Evolutionary conservation across 1,140 invertebrate genomes (phyloP).

Genomic region (Macrobrachium rosenbergii): DNA sequence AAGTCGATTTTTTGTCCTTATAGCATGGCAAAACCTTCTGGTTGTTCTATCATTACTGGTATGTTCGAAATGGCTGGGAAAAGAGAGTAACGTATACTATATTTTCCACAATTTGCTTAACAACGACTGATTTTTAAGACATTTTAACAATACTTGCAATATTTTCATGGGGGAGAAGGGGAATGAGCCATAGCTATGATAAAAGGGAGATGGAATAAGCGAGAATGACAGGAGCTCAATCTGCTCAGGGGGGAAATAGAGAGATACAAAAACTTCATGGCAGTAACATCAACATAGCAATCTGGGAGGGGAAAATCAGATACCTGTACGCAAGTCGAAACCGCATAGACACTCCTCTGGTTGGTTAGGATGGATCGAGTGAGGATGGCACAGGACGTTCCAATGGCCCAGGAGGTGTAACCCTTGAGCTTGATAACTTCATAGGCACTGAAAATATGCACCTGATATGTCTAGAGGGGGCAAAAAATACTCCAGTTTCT

Average conservation of each 20-base stretch:
- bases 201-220: not conserved
- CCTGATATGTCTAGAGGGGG: constrained; percentile 5
- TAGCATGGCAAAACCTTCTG: no score
- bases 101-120: no score
- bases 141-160: no score
- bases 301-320: not conserved
- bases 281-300: not conserved
- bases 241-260: not conserved
- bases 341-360: constrained; percentile 54
- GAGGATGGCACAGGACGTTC: constrained; percentile 62
- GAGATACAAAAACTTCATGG: constrained; percentile 6
- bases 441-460: constrained; percentile 65
- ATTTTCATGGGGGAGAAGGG: no score
- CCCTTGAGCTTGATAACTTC: constrained; percentile 71
- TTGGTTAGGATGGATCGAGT: constrained; percentile 59
- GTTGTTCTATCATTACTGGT: no score
- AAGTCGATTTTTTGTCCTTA: no score
- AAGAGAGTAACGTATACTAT: no score
- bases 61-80: no score
- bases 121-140: no score
- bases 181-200: not conserved
- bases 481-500: constrained; percentile 7
- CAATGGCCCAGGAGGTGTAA: constrained; percentile 72
- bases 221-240: not conserved
- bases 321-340: constrained; percentile 57